These are phyloP conservation scores for Chaetura pelagica DNA, from an alignment of 2,113 vertebrate genomes.

Conservation along the genomic window DNA sequence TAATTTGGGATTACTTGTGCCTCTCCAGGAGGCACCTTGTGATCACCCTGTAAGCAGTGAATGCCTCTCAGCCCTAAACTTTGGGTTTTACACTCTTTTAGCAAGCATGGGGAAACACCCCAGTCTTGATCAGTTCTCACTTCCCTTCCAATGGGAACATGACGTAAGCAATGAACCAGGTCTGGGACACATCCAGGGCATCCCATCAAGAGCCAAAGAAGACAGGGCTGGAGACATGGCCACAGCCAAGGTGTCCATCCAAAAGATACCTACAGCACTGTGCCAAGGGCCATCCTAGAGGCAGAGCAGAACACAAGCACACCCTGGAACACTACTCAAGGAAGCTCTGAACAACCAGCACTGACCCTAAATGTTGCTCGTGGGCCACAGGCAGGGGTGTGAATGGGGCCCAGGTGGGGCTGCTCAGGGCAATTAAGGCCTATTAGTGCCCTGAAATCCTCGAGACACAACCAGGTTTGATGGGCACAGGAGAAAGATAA, in stretches of 20 bases:
- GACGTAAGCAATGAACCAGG: not conserved
- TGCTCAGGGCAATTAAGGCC: not conserved
- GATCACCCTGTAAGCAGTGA: not conserved
- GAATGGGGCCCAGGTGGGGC: no score
- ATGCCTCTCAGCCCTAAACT: not conserved
- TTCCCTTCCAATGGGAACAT: not conserved
- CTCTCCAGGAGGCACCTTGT: no score
- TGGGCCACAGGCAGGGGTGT: not conserved
- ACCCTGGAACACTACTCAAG: not conserved
- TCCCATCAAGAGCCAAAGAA: not conserved
- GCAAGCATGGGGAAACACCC: not conserved
- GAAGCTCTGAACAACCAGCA: no score
- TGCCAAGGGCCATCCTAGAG: not conserved
- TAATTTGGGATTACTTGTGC: no score
- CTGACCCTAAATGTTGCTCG: not conserved
- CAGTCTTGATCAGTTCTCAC: not conserved
- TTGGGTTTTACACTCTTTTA: not conserved
- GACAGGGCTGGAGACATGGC: not conserved
- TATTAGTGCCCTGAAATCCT: not conserved
- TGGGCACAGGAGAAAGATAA: not conserved
- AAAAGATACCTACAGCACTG: not conserved
- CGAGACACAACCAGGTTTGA: not conserved
- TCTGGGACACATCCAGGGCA: not conserved
- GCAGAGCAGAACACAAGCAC: not conserved
- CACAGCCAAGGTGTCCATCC: not conserved